Evolutionary conservation across 2,888 invertebrate species (phyloP), one percentile per base, ranked within the genome.

Genomic region (Microchrysa polita): DNA sequence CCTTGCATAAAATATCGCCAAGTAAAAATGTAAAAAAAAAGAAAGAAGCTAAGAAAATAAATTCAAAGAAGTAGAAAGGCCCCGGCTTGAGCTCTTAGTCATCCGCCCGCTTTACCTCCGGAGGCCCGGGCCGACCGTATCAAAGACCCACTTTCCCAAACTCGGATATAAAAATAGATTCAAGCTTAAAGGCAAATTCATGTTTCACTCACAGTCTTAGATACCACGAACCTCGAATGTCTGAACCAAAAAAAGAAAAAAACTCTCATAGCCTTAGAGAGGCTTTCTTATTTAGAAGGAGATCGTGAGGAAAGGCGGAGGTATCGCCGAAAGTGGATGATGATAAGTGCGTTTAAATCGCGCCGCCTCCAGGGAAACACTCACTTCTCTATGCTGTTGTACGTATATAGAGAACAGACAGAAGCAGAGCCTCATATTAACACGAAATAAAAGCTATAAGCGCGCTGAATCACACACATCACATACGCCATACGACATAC

Each of bases 61-160:
- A 55, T 16, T 18, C 14, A 55, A 55, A 55, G 18, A 55, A 55
- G 18, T 55, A 55, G 55, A 55, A 55, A 55, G 55, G 55, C 55
- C n/a, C n/a, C 55, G 18, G 55, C 10, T 20, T n/a, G 52, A 5
- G n/a, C n/a, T 52, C 14, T 52, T 1, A 5, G 1, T 34, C 27
- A 34, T 34, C 27, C 27, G 27, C 27, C 7, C n/a, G n/a, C 7
- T 7, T 55, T 10, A 18, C 22, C 1, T 10, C 20, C n/a, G n/a
- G n/a, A n/a, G 7, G 10, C 20, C 22, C 22, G 14, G 16, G 55
- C 55, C 10, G 5, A 16, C 53, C 53, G 18, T 20, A 55, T 20
- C 55, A 20, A n/a, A n/a, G 55, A 20, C n/a, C 20, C n/a, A 20
- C 18, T 20, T 55, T 55, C 22, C 55, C 5, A 16, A 55, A 10